Base-by-base conservation (phyloP, 2,797 vertebrate species). In the Argentina silus region DNA sequence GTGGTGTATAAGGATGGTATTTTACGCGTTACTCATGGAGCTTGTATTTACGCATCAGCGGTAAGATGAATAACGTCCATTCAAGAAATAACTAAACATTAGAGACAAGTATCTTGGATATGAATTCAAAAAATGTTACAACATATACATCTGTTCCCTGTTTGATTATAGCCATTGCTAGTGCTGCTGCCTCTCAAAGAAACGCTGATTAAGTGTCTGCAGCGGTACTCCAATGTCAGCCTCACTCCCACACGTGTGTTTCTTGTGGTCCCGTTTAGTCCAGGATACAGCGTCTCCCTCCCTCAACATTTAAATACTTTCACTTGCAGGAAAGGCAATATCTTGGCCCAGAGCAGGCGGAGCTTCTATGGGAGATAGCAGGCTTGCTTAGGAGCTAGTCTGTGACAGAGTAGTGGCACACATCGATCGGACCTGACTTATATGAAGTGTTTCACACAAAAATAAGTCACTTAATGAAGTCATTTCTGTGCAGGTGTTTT, bases 251-350 rank as follows among this genome's bases (percentile, higher is more conserved):
- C 91, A 86, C 90, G 90, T 85, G 90, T 80, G 50, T 89, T 89
- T 91, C 91, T 91, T 89, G 87, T 83, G 91, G 88, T 87, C 75
- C 87, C 80, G 86, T 89, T 82, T 82, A 68, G 78, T 88, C 84
- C 88, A 64, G 86, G 76, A 74, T 72, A 63, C 86, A 86, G 88
- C 89, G 79, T 88, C 88, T 91, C 87, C 81, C 84, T 89, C 87
- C 80, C 78, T 88, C 88, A 55, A 85, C 92, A 89, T 92, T 92
- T 91, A 92, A 92, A 90, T 88, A 86, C 87, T 86, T 87, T 87
- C 91, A 92, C 88, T 91, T 92, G 90, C 85, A 86, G 83, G 88
- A 89, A 91, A 91, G 88, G 89, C 84, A 87, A 84, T 86, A 82
- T 89, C 83, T 84, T 90, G 83, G 7, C 69, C 65, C 82, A 77